These are phyloP conservation scores for Mylabris sibirica DNA, from an alignment of 2,888 invertebrate species.

Conservation along the genomic window DNA sequence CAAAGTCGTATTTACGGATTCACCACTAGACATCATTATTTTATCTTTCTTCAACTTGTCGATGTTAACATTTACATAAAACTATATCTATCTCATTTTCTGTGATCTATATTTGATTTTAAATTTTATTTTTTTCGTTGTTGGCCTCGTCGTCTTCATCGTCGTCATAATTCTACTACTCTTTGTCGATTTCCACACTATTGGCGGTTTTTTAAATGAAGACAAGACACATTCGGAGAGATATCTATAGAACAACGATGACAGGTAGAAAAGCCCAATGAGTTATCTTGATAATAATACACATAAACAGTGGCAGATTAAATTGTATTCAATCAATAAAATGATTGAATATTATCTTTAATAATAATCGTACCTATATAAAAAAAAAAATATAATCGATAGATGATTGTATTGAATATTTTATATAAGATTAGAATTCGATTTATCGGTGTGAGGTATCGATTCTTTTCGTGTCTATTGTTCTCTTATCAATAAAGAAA, in stretches of 20 bases:
- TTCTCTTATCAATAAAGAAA: slow-evolving; percentile 25
- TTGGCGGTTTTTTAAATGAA: background rate
- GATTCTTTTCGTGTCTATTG: slow-evolving; percentile 24
- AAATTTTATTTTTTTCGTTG: background rate
- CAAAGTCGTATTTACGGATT: background rate
- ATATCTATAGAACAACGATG: slow-evolving; percentile 22
- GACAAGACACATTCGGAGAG: background rate
- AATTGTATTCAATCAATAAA: background rate
- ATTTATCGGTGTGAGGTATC: slow-evolving; percentile 27
- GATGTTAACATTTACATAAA: too few species aligned
- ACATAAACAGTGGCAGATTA: background rate
- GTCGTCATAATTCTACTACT: too few species aligned
- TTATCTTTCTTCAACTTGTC: background rate
- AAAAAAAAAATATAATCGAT: slow-evolving; percentile 15
- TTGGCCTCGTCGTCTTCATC: too few species aligned
- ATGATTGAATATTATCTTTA: background rate
- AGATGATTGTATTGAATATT: slow-evolving; percentile 3
- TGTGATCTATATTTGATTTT: background rate
- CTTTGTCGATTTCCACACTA: background rate
- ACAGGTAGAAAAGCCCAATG: slow-evolving; percentile 35
- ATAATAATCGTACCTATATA: background rate
- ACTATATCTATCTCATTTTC: background rate
- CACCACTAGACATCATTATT: background rate
- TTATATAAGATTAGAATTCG: slow-evolving; percentile 17
- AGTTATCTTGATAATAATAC: slow-evolving; percentile 9